These are phyloP conservation scores for Oreochromis grahami DNA, from an alignment of 2,797 vertebrate species.

Conservation along the genomic window DNA sequence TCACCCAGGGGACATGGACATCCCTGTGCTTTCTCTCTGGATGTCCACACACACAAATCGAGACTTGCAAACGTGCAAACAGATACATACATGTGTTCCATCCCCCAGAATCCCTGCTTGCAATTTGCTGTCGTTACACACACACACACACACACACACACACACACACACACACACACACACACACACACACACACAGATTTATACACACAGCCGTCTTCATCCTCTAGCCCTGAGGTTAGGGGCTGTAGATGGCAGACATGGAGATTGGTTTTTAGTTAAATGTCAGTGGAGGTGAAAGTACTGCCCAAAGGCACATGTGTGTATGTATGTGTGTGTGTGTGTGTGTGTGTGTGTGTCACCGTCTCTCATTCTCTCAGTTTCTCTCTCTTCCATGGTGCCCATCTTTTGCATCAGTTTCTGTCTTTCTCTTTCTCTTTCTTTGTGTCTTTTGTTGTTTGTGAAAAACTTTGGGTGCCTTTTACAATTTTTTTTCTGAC, in stretches of 20 bases:
- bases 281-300: slow-evolving; percentile 85
- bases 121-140: slow-evolving; percentile 4
- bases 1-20: slow-evolving; percentile 63
- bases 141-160: neutral
- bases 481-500: neutral
- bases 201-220: slow-evolving; percentile 21
- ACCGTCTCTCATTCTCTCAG: slow-evolving; percentile 50
- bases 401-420: slow-evolving; percentile 10
- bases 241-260: slow-evolving; percentile 70
- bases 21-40: neutral
- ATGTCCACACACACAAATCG: neutral
- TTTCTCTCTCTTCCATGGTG: neutral
- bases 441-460: neutral
- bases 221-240: slow-evolving; percentile 64
- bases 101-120: slow-evolving; percentile 12
- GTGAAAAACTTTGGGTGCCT: neutral
- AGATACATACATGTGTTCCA: neutral
- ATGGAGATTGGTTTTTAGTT: slow-evolving; percentile 83
- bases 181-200: neutral
- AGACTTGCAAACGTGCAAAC: neutral
- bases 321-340: neutral
- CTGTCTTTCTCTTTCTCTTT: neutral
- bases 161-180: neutral
- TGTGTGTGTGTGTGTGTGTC: neutral
- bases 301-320: slow-evolving; percentile 69